Evolutionary conservation across 2,113 vertebrate species (phyloP), one percentile per base, ranked within the genome.

Genomic region (Anhinga rufa): DNA sequence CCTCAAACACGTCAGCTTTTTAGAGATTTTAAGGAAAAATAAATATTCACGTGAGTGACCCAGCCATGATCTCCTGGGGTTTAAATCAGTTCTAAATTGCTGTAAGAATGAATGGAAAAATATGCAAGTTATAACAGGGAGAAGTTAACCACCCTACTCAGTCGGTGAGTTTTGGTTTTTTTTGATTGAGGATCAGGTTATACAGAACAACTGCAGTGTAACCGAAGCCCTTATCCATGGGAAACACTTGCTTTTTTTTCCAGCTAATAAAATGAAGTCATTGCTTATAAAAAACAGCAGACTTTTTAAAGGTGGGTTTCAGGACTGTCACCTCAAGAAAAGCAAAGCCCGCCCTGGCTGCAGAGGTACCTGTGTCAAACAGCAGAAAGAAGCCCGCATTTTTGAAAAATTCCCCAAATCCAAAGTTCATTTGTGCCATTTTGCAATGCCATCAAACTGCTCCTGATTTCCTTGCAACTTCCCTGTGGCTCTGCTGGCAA

Each of bases 121-220:
- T 1, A 7, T n/a, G 46, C 88, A 82, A 80, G 83, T 92, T 93
- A 12, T 29, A 95, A 91, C 77, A 91, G 86, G 78, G 80, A 86
- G 74, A 58, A 72, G 34, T 79, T 52, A 94, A 65, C 38, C 65
- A 51, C 51, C 31, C 75, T 40, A 12, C 19, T 68, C 60, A 48
- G 49, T 3, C 60, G 54, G 62, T 29, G 54, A 7, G 26, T 19
- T 40, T 44, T 40, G 38, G 38, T 71, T 83, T 60, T 82, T 49
- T 61, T 14, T 75, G 2, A 51, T 61, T 65, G 84, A 87, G 89
- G 93, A 95, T 96, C 92, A 93, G 79, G 77, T 93, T 93, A 52
- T 95, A 57, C 1, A 2, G 89, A 94, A 85, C 91, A 97, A 96
- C 94, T 97, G 95, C 84, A 87, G 58, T 72, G 91, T 92, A 97